A percentile compares a stretch with the other conserved stretches of the same genome.
These are phyloP conservation scores for Litocranius walleri DNA, from an alignment of 2,113 vertebrate genomes.

Conservation along the genomic window DNA sequence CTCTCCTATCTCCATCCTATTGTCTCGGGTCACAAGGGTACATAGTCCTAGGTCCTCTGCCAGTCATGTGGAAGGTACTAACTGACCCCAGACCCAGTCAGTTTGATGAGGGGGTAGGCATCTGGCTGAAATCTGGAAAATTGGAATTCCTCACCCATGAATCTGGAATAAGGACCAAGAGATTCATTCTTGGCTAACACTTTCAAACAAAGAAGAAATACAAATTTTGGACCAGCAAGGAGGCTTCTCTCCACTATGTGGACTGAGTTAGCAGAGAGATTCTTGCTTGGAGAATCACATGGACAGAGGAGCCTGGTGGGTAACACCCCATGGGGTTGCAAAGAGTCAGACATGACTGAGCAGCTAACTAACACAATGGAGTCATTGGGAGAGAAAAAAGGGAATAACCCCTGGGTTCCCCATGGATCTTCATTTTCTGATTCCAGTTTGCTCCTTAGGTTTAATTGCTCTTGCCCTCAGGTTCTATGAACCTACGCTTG, in stretches of 20 bases:
- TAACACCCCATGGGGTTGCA: no score
- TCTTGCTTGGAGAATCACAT: no score
- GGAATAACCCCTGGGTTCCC: neutral
- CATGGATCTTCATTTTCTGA: neutral
- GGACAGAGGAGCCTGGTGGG: no score
- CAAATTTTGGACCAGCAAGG: neutral
- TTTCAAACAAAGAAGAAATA: neutral
- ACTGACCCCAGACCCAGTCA: neutral
- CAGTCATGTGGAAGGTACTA: neutral
- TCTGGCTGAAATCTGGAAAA: neutral
- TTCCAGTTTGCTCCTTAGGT: neutral
- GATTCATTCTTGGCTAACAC: neutral
- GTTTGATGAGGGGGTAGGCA: neutral
- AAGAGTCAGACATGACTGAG: no score
- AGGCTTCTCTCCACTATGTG: neutral
- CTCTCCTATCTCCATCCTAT: neutral
- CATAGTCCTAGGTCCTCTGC: neutral
- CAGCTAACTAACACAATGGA: neutral
- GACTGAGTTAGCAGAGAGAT: neutral
- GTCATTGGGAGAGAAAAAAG: neutral
- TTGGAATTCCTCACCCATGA: neutral
- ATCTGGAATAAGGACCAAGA: neutral
- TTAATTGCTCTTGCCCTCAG: neutral
- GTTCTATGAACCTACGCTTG: neutral
- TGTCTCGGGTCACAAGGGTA: neutral